phyloP scores from a whole-genome alignment of 2,113 vertebrate species.

The Epinephelus lanceolatus region DNA sequence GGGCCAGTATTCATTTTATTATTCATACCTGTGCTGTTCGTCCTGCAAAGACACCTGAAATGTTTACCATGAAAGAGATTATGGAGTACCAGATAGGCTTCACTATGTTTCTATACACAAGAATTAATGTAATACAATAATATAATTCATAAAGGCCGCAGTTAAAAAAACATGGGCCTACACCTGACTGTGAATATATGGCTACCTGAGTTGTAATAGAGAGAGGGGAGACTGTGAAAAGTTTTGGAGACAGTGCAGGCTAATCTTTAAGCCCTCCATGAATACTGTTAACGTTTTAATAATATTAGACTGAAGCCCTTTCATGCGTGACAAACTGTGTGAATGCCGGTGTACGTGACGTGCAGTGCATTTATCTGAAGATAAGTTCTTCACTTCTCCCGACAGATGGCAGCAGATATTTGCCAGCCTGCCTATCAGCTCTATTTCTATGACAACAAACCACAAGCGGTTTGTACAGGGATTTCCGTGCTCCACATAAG shows the following conservation, averaged over 20 bases:
- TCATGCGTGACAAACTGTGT: neutral
- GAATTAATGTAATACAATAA: neutral
- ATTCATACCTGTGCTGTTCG: neutral
- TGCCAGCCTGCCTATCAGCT: neutral
- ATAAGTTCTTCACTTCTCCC: neutral
- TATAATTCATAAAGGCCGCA: neutral
- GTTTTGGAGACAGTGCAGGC: too few relatives aligned
- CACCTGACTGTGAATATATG: too few relatives aligned
- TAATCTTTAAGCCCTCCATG: too few relatives aligned
- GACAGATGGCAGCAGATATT: slow-evolving; percentile 70
- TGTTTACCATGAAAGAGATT: neutral
- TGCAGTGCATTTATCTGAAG: neutral
- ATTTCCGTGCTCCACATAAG: slow-evolving; percentile 82
- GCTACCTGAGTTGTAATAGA: too few relatives aligned
- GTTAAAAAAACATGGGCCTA: neutral
- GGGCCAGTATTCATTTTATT: neutral
- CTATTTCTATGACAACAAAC: slow-evolving; percentile 48
- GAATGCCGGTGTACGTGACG: neutral
- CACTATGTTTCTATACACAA: neutral
- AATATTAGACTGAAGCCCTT: neutral
- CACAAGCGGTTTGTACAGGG: too few relatives aligned
- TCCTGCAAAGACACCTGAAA: neutral
- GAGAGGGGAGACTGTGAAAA: too few relatives aligned
- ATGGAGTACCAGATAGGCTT: neutral
- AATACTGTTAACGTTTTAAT: neutral